A percentile compares a stretch with the other conserved stretches of the same genome.
These are phyloP conservation scores for Brachyrhaphis roseni DNA, from an alignment of 2,797 vertebrate genomes.

Conservation along the genomic window DNA sequence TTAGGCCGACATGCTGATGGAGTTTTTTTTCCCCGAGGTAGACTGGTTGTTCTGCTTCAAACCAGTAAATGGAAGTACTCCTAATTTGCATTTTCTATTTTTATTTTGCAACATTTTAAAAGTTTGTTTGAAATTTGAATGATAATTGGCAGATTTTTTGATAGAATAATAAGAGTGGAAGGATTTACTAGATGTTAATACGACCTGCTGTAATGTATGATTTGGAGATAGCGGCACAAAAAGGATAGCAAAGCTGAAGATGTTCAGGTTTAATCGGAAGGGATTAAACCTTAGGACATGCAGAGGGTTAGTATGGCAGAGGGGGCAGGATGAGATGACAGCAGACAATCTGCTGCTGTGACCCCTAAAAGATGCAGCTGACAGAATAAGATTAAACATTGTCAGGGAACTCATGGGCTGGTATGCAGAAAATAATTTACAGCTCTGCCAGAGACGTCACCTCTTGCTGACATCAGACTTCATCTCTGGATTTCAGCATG, in stretches of 20 bases:
- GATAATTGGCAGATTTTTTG: neutral
- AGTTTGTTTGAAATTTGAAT: neutral
- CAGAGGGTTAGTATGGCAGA: neutral
- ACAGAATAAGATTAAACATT: neutral
- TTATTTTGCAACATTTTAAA: neutral
- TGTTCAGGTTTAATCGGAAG: neutral
- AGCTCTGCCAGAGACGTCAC: neutral
- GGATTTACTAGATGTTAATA: neutral
- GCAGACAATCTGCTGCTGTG: neutral
- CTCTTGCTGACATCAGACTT: neutral
- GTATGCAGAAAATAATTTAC: neutral
- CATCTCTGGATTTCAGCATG: neutral
- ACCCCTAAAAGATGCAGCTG: neutral
- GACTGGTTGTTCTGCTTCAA: neutral
- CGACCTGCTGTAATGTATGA: neutral
- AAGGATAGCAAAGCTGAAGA: neutral
- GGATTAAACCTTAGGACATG: neutral
- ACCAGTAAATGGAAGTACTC: neutral
- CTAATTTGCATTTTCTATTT: neutral
- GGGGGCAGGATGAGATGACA: neutral
- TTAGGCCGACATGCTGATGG: neutral
- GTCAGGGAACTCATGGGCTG: neutral
- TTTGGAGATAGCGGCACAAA: neutral
- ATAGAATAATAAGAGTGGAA: neutral
- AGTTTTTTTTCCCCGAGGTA: neutral